Base-by-base conservation (phyloP, 2,113 vertebrate species). In the Neogale vison region DNA sequence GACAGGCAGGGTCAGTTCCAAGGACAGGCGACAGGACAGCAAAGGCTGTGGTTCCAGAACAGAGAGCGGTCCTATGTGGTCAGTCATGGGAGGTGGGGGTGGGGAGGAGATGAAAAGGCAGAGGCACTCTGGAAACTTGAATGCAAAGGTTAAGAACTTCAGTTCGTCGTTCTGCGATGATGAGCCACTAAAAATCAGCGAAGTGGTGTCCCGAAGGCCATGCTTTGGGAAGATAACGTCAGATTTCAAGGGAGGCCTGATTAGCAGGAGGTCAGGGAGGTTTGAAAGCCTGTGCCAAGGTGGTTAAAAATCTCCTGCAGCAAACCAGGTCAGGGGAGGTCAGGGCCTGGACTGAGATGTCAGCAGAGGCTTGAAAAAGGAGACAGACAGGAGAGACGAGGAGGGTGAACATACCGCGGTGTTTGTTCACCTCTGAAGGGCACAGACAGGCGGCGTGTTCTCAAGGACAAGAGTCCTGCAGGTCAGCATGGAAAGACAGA, bases 381-480 rank as follows among this genome's bases (percentile, higher is more conserved):
- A 42, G 23, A 39, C 7, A 36, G 55, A 14, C 0, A 4, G n/a
- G 47, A 74, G 29, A 29, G 31, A 55, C 1, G 11, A 1, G 0
- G 18, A 89, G n/a, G 36, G 29, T 5, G 71, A 79, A 86, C n/a
- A 18, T 9, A 55, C 7, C 4, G 31, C 45, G 6, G 18, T 65
- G 12, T n/a, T 61, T 57, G 55, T 24, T 77, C 13, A 24, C 57
- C 20, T 76, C 50, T 2, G 1, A 31, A 90, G 69, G 65, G 57
- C 31, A 71, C 67, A 76, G 74, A 61, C 1, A 8, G 0, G 9
- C 1, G 10, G 55, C 1, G 0, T 15, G 45, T 84, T 80, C 4
- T 42, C 39, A 63, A 57, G 20, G 81, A 71, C 26, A 88, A 36
- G 81, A 23, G 61, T 36, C 18, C 20, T 61, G 26, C 1, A 23